Conservation (phyloP, 2,113 vertebrate species). For the Sander vitreus region DNA sequence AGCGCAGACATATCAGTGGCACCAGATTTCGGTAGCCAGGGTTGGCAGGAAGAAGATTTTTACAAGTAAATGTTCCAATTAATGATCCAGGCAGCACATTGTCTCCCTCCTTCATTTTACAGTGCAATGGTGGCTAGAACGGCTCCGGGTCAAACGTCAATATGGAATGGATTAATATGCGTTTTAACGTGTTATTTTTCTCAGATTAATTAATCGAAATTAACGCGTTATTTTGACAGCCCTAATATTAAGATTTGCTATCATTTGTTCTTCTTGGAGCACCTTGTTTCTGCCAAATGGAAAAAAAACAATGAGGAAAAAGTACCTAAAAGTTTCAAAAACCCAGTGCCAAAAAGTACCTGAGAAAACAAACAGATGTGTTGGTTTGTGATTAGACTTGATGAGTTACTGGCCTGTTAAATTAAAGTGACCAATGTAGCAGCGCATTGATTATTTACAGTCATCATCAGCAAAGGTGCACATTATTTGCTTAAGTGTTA, state of each 20-base stretch:
- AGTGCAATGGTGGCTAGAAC: too few relatives aligned
- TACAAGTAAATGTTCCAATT: too few relatives aligned
- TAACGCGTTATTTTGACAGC: too few relatives aligned
- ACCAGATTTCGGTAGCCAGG: too few relatives aligned
- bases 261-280: neutral
- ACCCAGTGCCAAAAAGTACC: neutral
- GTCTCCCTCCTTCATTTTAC: too few relatives aligned
- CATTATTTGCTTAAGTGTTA: slow-evolving; percentile 1
- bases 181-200: too few relatives aligned
- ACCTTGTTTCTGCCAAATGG: neutral
- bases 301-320: neutral
- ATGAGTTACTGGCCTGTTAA: neutral
- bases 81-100: too few relatives aligned
- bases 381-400: neutral
- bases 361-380: neutral
- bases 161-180: too few relatives aligned
- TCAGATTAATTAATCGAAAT: too few relatives aligned
- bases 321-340: neutral
- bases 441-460: neutral
- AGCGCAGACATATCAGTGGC: too few relatives aligned
- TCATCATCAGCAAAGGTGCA: slow-evolving; percentile 10
- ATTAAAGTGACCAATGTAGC: neutral
- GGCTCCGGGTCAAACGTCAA: too few relatives aligned
- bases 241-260: neutral
- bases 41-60: too few relatives aligned